Percentiles rank a stretch among this genome's conserved stretches.
These are phyloP conservation scores for Dolichoris vasculosae DNA, from an alignment of 1,140 invertebrate genomes.

Conservation along the genomic window DNA sequence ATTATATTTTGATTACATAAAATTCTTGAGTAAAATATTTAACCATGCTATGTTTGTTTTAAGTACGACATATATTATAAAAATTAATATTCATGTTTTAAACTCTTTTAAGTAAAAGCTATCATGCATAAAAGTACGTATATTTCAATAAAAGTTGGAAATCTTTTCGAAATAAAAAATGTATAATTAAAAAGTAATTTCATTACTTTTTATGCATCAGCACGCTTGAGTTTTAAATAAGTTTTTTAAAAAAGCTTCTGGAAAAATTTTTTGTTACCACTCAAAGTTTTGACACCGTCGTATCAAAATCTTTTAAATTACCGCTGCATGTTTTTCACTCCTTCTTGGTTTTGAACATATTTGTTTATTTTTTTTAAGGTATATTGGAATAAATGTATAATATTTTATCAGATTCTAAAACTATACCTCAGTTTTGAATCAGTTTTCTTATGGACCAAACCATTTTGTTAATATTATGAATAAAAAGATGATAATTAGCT, in stretches of 20 bases:
- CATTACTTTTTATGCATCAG: not conserved
- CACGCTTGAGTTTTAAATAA: not conserved
- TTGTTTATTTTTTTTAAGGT: not conserved
- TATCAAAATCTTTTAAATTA: not conserved
- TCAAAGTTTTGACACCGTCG: not conserved
- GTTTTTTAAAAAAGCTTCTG: not conserved
- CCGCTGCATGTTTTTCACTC: not conserved
- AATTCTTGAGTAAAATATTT: too few relatives aligned
- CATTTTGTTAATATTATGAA: too few relatives aligned
- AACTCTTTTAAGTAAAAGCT: too few relatives aligned
- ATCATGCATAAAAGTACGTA: not conserved
- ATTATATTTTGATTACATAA: too few relatives aligned
- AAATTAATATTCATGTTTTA: too few relatives aligned
- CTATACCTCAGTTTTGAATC: too few relatives aligned
- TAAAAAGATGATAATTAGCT: too few relatives aligned
- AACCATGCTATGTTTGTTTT: too few relatives aligned
- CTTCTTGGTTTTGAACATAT: not conserved
- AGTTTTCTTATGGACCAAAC: too few relatives aligned
- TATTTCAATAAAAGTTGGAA: not conserved
- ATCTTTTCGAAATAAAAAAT: not conserved
- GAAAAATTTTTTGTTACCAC: constrained; percentile 11
- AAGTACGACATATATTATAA: too few relatives aligned
- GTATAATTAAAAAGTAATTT: not conserved
- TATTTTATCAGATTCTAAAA: not conserved
- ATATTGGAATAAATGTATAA: not conserved